phyloP scores from a whole-genome alignment of 1,140 invertebrate species.

The Drosophila lacertosa region DNA sequence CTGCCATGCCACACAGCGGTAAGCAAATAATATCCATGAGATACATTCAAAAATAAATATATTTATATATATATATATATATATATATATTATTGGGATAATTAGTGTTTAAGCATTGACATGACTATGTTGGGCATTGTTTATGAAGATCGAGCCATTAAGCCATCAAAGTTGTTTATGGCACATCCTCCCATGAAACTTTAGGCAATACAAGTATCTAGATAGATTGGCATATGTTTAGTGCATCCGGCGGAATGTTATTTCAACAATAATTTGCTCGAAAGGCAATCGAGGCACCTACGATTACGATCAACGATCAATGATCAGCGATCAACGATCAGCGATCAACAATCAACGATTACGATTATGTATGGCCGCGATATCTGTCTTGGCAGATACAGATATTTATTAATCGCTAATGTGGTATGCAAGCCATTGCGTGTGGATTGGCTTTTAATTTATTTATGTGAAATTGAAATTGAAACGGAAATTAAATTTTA shows the following conservation, averaged over 20 bases:
- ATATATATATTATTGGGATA: conserved; percentile 5
- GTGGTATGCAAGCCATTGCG: conserved; percentile 36
- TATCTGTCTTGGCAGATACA: conserved; percentile 49
- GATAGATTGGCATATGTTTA: conserved; percentile 69
- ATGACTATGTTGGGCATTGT: conserved; percentile 3
- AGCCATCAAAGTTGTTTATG: conserved; percentile 65
- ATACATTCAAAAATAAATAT: conserved; percentile 22
- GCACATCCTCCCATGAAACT: conserved; percentile 45
- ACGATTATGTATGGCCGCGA: conserved; percentile 49
- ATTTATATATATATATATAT: background rate
- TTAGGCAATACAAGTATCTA: conserved; percentile 31
- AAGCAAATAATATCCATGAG: conserved; percentile 42
- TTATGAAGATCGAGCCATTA: conserved; percentile 45
- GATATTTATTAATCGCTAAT: conserved; percentile 59
- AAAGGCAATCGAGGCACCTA: conserved; percentile 22
- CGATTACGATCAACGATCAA: conserved; percentile 22
- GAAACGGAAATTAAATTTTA: conserved; percentile 84
- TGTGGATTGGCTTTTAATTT: conserved; percentile 64
- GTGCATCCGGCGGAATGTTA: conserved; percentile 70
- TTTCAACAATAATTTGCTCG: conserved; percentile 46
- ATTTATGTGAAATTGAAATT: conserved; percentile 79
- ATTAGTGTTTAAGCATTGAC: conserved; percentile 32
- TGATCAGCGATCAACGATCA: too few relatives aligned
- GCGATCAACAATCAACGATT: conserved; percentile 29
- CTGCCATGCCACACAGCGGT: conserved; percentile 70